Conservation (phyloP, 2,888 invertebrate species). For the Troilus luridus region DNA sequence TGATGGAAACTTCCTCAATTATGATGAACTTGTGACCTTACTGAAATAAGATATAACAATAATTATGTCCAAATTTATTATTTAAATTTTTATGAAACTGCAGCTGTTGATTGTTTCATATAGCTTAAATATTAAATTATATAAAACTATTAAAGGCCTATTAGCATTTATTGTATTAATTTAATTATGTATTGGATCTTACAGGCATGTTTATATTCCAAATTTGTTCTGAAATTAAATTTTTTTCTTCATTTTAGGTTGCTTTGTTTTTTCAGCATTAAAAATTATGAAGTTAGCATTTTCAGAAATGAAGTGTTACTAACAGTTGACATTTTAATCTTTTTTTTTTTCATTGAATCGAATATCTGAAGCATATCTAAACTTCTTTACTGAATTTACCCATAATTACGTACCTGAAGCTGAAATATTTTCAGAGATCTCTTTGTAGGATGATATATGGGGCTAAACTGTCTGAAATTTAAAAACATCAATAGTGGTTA, state of each 20-base stretch:
- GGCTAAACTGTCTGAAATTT: background rate
- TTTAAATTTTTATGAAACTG: background rate
- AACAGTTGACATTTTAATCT: background rate
- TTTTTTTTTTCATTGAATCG: background rate
- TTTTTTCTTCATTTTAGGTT: background rate
- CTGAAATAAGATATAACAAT: too few species aligned
- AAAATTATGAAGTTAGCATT: background rate
- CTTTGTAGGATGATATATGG: background rate
- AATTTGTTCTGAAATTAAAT: background rate
- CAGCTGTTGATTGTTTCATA: background rate
- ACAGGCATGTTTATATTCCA: background rate
- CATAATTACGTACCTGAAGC: background rate
- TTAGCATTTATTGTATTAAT: background rate
- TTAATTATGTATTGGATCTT: background rate
- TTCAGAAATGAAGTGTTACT: background rate
- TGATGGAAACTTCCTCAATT: too few species aligned
- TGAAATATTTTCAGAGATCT: background rate
- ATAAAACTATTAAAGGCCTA: background rate
- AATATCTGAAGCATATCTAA: slow-evolving; percentile 29
- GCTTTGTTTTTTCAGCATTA: background rate
- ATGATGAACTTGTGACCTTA: too few species aligned
- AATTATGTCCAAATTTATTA: too few species aligned
- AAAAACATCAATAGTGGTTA: background rate
- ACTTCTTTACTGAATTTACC: background rate
- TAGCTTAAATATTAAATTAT: background rate